These are phyloP conservation scores for Sceloporus undulatus DNA, from an alignment of 2,113 vertebrate species.

Conservation along the genomic window DNA sequence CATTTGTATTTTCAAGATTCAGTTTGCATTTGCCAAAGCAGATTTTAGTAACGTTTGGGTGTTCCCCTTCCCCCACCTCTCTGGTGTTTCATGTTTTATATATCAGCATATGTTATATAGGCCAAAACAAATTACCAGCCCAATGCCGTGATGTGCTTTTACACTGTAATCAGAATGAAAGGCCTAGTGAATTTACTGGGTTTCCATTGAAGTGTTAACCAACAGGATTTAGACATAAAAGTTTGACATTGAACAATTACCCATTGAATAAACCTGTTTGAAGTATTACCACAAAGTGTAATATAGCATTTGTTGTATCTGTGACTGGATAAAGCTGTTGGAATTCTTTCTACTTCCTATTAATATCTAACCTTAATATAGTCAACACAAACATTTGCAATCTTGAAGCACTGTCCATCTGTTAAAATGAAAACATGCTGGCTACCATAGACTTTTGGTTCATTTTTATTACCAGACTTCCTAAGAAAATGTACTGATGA, in stretches of 20 bases:
- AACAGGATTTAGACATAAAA: constrained; percentile 75
- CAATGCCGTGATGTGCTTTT: neutral
- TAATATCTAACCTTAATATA: constrained; percentile 81
- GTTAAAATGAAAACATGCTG: constrained; percentile 76
- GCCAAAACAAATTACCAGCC: constrained; percentile 1
- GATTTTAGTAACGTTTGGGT: neutral
- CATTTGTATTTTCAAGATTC: neutral
- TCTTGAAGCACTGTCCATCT: constrained; percentile 73
- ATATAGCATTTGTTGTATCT: constrained; percentile 67
- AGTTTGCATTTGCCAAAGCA: neutral
- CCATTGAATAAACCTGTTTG: constrained; percentile 69
- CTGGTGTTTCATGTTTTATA: neutral
- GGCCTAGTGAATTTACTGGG: neutral
- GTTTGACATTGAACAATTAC: constrained; percentile 62
- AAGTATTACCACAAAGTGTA: constrained; percentile 64
- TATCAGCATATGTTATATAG: neutral
- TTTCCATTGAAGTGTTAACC: constrained; percentile 13
- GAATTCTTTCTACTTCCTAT: constrained; percentile 76
- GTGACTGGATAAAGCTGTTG: constrained; percentile 65
- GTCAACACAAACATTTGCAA: constrained; percentile 71
- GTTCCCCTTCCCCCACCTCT: neutral
- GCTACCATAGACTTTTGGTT: constrained; percentile 61
- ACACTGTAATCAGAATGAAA: constrained; percentile 26
- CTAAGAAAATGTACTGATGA: constrained; percentile 55
- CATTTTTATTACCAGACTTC: constrained; percentile 61